Evolutionary conservation across 2,797 vertebrate species (phyloP).

Genomic region (Anguilla pacifica): DNA sequence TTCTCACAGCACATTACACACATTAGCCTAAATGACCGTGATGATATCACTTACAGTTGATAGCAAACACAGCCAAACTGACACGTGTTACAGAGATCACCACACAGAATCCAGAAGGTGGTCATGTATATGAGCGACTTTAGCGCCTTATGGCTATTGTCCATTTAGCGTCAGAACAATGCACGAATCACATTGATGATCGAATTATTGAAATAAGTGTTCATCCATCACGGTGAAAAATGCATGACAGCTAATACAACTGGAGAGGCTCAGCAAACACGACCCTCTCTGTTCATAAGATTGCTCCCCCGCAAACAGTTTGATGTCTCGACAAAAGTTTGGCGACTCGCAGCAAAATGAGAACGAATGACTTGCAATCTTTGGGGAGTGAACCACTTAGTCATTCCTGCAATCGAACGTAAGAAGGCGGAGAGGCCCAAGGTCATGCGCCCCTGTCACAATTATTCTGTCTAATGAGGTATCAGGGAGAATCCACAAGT

Average conservation of each 20-base stretch:
- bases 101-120: slow-evolving; percentile 41
- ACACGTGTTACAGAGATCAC: slow-evolving; percentile 42
- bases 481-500: slow-evolving; percentile 53
- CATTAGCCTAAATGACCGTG: slow-evolving; percentile 53
- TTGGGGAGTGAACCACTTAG: slow-evolving; percentile 55
- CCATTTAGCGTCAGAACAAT: slow-evolving; percentile 41
- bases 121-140: slow-evolving; percentile 49
- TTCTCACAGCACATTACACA: slow-evolving; percentile 40
- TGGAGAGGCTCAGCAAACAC: slow-evolving; percentile 33
- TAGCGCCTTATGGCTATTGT: slow-evolving; percentile 47
- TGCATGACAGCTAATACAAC: slow-evolving; percentile 32
- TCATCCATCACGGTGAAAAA: slow-evolving; percentile 38
- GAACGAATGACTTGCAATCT: slow-evolving; percentile 57
- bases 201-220: slow-evolving; percentile 28
- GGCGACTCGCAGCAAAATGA: slow-evolving; percentile 52
- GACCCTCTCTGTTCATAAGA: slow-evolving; percentile 40
- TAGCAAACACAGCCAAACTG: slow-evolving; percentile 61
- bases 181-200: slow-evolving; percentile 46
- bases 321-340: slow-evolving; percentile 46
- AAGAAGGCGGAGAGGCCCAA: slow-evolving; percentile 50
- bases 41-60: slow-evolving; percentile 51
- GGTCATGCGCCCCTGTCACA: slow-evolving; percentile 51
- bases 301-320: slow-evolving; percentile 43
- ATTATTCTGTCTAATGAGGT: slow-evolving; percentile 57
- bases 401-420: slow-evolving; percentile 47